Percentiles rank a stretch among this genome's conserved stretches.
phyloP scores from a whole-genome alignment of 1,140 invertebrate genomes.

The Diprion similis region DNA sequence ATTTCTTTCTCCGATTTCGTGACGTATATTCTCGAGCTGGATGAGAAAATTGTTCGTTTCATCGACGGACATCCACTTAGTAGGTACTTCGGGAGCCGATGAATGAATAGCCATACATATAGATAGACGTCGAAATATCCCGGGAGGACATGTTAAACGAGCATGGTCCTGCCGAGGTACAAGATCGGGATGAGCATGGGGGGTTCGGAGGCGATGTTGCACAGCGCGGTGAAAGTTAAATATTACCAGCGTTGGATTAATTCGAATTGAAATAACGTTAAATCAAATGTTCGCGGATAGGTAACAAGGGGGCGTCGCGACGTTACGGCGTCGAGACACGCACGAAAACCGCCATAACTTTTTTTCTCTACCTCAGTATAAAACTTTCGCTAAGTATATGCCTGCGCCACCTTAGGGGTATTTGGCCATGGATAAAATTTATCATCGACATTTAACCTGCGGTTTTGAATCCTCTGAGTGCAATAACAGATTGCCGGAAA shows the following conservation, averaged over 20 bases:
- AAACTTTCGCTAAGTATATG: neutral
- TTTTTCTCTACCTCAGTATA: neutral
- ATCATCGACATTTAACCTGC: neutral
- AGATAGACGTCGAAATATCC: too few species aligned
- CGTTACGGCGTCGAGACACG: conserved; percentile 57
- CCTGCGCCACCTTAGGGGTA: neutral
- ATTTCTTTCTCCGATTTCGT: too few species aligned
- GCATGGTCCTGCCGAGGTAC: too few species aligned
- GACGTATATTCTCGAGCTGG: too few species aligned
- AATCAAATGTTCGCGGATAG: conserved; percentile 56
- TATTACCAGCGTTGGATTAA: conserved; percentile 33
- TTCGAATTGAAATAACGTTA: conserved; percentile 51
- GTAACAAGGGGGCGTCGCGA: conserved; percentile 55
- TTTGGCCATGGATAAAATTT: neutral
- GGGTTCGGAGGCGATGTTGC: too few species aligned
- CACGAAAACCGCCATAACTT: conserved; percentile 50
- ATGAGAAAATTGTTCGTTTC: too few species aligned
- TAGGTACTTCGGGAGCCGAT: too few species aligned
- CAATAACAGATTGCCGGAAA: neutral
- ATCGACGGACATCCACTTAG: too few species aligned
- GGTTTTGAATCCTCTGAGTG: neutral
- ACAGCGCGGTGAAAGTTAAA: too few species aligned
- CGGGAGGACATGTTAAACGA: too few species aligned
- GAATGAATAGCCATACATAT: too few species aligned
- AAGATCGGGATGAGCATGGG: too few species aligned